Conservation (phyloP, 1,140 invertebrate species). For the Polypedilum vanderplanki region DNA sequence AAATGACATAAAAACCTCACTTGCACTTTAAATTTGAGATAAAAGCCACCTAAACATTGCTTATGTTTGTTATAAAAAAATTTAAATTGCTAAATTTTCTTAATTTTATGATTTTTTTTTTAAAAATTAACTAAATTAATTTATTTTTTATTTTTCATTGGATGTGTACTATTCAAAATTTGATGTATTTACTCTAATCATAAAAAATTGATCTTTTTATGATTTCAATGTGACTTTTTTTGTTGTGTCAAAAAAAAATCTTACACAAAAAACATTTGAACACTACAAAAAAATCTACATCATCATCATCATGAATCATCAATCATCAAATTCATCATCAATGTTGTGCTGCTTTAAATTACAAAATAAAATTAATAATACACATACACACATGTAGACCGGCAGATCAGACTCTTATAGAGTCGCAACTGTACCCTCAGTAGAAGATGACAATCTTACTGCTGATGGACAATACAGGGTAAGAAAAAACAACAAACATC, state of each 20-base stretch:
- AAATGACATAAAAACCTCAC: no score
- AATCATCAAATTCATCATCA: slow-evolving; percentile 15
- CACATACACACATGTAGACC: slow-evolving; percentile 62
- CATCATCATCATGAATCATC: background rate
- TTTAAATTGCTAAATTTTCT: no score
- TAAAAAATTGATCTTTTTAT: background rate
- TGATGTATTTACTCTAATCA: background rate
- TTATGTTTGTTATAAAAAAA: no score
- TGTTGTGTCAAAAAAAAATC: background rate
- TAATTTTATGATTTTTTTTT: no score
- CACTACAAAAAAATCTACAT: background rate
- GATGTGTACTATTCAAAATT: background rate
- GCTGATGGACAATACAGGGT: slow-evolving; percentile 89
- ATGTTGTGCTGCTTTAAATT: background rate
- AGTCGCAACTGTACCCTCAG: slow-evolving; percentile 78
- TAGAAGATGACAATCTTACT: slow-evolving; percentile 89
- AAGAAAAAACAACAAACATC: slow-evolving; percentile 36
- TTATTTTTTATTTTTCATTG: slow-evolving; percentile 1
- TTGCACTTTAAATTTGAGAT: no score
- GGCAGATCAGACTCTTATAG: slow-evolving; percentile 89
- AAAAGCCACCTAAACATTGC: no score
- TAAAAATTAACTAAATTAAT: background rate
- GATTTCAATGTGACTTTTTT: background rate
- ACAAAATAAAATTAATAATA: slow-evolving; percentile 21
- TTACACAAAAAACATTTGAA: background rate